These are phyloP conservation scores for Anoplopoma fimbria DNA, from an alignment of 2,113 vertebrate genomes.

Conservation along the genomic window DNA sequence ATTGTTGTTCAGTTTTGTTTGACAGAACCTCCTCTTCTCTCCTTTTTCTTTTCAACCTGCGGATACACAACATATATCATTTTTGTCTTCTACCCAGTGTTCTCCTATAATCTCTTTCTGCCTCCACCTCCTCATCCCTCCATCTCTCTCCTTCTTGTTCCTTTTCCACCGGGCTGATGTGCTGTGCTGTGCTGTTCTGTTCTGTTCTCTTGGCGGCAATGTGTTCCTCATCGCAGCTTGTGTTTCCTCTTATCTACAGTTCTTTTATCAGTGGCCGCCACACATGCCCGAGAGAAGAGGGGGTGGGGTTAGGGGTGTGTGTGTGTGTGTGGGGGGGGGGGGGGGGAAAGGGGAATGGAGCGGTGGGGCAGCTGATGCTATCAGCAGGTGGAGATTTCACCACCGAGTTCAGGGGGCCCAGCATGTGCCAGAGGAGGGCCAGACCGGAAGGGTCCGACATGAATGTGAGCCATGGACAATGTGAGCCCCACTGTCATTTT, in stretches of 20 bases:
- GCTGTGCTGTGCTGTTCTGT: constrained; percentile 49
- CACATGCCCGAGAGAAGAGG: constrained; percentile 73
- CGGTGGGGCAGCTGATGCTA: constrained; percentile 76
- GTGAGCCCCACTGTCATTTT: background rate
- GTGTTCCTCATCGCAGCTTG: constrained; percentile 78
- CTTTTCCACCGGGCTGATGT: constrained; percentile 45
- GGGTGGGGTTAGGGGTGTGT: background rate
- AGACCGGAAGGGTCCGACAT: constrained; percentile 31
- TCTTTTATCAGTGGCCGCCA: constrained; percentile 76
- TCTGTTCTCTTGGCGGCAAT: constrained; percentile 51
- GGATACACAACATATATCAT: constrained; percentile 18
- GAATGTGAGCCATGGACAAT: constrained; percentile 16
- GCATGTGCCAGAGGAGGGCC: constrained; percentile 57
- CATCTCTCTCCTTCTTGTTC: constrained; percentile 27
- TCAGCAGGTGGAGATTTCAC: constrained; percentile 80
- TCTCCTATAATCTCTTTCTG: constrained; percentile 50
- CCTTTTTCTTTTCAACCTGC: constrained; percentile 6
- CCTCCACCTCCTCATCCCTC: background rate
- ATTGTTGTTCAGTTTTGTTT: constrained; percentile 39
- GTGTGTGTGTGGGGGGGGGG: background rate
- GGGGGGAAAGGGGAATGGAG: no score
- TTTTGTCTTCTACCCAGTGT: constrained; percentile 12
- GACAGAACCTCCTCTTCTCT: constrained; percentile 29
- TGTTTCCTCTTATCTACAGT: constrained; percentile 78
- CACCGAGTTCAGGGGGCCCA: constrained; percentile 68